These are phyloP conservation scores for Aphelenchoides fujianensis DNA, from an alignment of 1,140 invertebrate genomes.

Conservation along the genomic window DNA sequence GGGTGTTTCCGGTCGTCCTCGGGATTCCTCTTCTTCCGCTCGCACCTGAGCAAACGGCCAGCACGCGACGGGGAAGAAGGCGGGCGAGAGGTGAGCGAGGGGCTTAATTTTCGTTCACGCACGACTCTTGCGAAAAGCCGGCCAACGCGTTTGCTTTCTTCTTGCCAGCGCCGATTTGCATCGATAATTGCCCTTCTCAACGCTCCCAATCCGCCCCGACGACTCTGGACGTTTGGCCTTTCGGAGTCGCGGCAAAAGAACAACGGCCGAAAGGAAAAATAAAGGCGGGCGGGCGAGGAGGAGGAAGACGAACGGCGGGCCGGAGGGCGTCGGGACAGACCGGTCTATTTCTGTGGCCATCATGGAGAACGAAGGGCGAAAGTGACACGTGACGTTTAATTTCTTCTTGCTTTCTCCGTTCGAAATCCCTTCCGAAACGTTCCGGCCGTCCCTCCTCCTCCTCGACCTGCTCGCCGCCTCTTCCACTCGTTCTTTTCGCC, in stretches of 20 bases:
- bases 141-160: neutral
- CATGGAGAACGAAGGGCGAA: neutral
- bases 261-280: neutral
- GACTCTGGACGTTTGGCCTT: neutral
- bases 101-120: too few species aligned
- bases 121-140: too few species aligned
- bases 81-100: too few species aligned
- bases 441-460: neutral
- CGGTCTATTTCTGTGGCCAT: conserved; percentile 4
- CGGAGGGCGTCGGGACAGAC: neutral
- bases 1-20: too few species aligned
- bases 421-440: neutral
- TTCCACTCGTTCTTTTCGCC: too few species aligned
- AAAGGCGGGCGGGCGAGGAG: neutral
- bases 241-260: neutral
- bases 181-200: conserved; percentile 3
- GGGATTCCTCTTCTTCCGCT: too few species aligned
- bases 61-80: too few species aligned
- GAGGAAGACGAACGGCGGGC: neutral
- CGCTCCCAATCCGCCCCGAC: neutral
- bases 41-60: too few species aligned
- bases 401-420: neutral
- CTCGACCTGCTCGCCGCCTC: neutral
- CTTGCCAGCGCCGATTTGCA: neutral
- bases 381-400: conserved; percentile 3